Evolutionary conservation across 2,888 invertebrate species (phyloP).

Genomic region (Cephus nigrinus): DNA sequence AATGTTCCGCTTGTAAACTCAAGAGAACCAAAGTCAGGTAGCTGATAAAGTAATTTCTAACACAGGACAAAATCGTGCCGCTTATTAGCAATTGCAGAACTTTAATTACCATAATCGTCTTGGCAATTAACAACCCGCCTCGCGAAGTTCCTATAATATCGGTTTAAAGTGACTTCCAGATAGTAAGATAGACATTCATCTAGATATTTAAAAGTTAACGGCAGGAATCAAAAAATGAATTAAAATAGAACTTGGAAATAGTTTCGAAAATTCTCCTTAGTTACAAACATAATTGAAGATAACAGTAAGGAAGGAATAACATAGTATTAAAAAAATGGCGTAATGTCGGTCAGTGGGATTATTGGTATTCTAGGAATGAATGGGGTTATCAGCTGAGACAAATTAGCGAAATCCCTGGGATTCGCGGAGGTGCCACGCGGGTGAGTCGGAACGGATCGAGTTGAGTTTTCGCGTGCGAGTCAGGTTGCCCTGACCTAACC

Average conservation of each 20-base stretch:
- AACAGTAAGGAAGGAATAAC: not conserved
- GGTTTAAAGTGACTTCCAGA: not conserved
- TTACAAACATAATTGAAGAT: not conserved
- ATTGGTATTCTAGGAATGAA: not conserved
- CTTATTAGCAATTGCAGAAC: not conserved
- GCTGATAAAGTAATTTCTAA: not conserved
- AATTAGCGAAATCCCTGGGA: not conserved
- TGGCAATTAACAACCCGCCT: not conserved
- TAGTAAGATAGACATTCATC: not conserved
- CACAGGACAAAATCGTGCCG: not conserved
- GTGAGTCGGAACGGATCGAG: not conserved
- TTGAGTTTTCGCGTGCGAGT: not conserved
- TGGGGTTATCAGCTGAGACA: not conserved
- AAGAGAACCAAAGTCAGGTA: not conserved
- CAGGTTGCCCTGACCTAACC: slow-evolving; percentile 5
- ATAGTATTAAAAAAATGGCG: not conserved
- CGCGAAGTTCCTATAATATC: not conserved
- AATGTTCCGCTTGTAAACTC: not conserved
- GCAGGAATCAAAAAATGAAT: not conserved
- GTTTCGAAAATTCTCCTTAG: not conserved
- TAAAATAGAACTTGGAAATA: not conserved
- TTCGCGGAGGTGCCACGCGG: not conserved
- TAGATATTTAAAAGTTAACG: not conserved
- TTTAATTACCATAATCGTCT: not conserved
- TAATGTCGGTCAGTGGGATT: not conserved